These are phyloP conservation scores for Ips nitidus DNA, from an alignment of 1,140 invertebrate genomes.

Conservation along the genomic window DNA sequence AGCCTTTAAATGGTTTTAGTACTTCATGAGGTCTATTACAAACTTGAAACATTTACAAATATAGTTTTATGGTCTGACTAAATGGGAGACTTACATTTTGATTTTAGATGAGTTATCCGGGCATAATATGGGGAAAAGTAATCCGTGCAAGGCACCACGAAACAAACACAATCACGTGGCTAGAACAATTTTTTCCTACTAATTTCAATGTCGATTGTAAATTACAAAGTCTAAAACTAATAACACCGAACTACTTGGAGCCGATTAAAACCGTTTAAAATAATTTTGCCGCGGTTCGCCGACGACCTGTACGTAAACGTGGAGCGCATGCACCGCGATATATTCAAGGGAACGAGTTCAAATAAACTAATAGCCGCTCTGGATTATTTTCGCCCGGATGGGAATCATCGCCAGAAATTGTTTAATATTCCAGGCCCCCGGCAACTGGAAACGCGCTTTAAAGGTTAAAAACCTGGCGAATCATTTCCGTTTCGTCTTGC, in stretches of 20 bases:
- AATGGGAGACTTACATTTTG: too few species aligned
- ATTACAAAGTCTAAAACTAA: conserved; percentile 14
- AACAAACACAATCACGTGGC: too few species aligned
- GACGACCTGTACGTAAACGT: background rate
- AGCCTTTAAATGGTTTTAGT: too few species aligned
- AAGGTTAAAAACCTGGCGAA: background rate
- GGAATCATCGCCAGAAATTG: conserved; percentile 14
- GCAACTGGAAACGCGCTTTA: background rate
- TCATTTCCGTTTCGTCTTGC: too few species aligned
- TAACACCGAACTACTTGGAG: conserved; percentile 14
- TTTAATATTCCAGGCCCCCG: background rate
- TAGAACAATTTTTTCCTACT: too few species aligned
- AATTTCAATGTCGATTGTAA: background rate
- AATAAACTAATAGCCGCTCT: conserved; percentile 8
- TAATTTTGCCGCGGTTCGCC: conserved; percentile 11
- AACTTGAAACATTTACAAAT: too few species aligned
- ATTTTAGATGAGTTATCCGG: too few species aligned
- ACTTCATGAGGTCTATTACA: too few species aligned
- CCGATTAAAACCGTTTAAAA: conserved; percentile 24
- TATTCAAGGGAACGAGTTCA: conserved; percentile 15
- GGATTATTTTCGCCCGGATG: conserved; percentile 20
- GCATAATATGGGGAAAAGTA: too few species aligned
- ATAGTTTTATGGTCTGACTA: too few species aligned
- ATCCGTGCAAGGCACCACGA: too few species aligned
- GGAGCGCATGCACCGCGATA: conserved; percentile 11